Evolutionary conservation across 2,888 invertebrate genomes (phyloP), one percentile per base, ranked within the genome.

Genomic region (Melieria omissa): DNA sequence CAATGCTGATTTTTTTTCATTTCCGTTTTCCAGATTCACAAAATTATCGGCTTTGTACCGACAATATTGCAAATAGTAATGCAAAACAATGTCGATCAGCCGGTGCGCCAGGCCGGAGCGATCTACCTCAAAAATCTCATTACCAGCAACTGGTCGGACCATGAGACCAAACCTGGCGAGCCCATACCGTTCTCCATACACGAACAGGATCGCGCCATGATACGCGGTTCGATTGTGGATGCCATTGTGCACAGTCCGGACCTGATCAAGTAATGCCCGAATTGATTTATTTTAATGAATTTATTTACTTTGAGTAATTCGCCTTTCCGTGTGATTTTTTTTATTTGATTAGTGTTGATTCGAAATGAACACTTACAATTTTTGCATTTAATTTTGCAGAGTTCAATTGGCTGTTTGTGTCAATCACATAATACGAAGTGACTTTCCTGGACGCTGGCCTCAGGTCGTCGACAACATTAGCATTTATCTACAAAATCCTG

Each of bases 61-160:
- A 92, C 94, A 63, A 89, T 99, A 73, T 89, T 99, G 66, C 96
- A 97, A 91, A 94, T 98, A 74, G 93, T 98, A 70, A 96, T 98
- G 95, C 91, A 93, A 87, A 91, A 92, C 81, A 95, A 96, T 79
- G 90, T 97, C 62, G 94, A 97, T 75, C 92, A 95, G 90, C 95
- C 97, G 76, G 93, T 98, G 0, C 89, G 98, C 76, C 98, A 99
- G 89, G 98, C 98, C 76, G 97, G 96, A 80, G 98, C 95, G 54
- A 95, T 99, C 78, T 99, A 98, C 88, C 89, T 99, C 77, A 99
- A 99, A 88, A 99, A 99, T 88, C 90, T 97, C 84, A 89, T 99
- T 71, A 92, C 92, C 45, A 91, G 92, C 81, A 94, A 92, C 87
- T 99, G 99, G 99, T 92, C 92, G 76, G 95, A 95, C 78, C 91